A percentile compares a stretch with the other conserved stretches of the same genome.
Evolutionary conservation across 1,140 invertebrate species (phyloP).

Genomic region (Metopolophium dirhodum): DNA sequence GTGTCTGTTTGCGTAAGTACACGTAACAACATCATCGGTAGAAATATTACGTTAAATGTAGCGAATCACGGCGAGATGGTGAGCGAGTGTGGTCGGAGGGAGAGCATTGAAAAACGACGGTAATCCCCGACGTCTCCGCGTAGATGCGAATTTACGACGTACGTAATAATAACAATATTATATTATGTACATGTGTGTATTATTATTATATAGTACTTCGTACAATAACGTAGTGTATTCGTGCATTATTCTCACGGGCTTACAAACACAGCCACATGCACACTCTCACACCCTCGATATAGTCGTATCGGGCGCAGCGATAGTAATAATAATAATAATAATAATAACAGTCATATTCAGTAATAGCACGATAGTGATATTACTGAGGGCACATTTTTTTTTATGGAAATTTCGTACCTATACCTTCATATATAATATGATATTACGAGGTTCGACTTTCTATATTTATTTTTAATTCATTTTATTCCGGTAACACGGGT

Average conservation of each 20-base stretch:
- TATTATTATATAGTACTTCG: not conserved
- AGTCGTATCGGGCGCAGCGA: not conserved
- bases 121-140: not conserved
- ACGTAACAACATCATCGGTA: not conserved
- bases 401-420: too few relatives aligned
- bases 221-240: not conserved
- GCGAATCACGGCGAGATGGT: not conserved
- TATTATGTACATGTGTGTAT: not conserved
- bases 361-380: not conserved
- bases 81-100: too few relatives aligned
- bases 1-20: not conserved
- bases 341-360: not conserved
- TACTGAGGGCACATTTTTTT: not conserved
- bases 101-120: not conserved
- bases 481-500: too few relatives aligned
- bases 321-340: not conserved
- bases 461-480: not conserved
- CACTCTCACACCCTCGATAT: not conserved
- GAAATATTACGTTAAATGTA: not conserved
- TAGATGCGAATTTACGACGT: not conserved
- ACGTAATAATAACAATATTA: slow-evolving; percentile 4
- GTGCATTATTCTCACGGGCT: not conserved
- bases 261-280: not conserved
- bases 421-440: too few relatives aligned
- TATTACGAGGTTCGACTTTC: not conserved